A percentile compares a stretch with the other conserved stretches of the same genome.
phyloP scores from a whole-genome alignment of 1,140 invertebrate species.

The Augochlora pura region DNA sequence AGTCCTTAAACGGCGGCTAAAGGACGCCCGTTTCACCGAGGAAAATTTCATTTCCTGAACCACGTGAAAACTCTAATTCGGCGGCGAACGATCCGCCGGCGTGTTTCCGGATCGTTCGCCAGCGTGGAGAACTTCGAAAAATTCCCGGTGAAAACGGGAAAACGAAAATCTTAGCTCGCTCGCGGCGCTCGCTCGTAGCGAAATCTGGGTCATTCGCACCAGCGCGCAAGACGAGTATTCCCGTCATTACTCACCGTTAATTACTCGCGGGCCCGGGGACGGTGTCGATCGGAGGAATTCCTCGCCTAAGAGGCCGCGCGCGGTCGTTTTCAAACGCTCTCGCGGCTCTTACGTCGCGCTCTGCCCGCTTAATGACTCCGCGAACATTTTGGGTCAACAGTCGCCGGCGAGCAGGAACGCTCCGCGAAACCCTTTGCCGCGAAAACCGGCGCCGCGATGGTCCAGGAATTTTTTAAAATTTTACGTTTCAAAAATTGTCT shows the following conservation, averaged over 20 bases:
- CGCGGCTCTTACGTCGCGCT: background rate
- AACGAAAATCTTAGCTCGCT: background rate
- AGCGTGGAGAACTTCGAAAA: background rate
- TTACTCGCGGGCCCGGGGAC: constrained; percentile 21
- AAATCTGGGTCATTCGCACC: constrained; percentile 36
- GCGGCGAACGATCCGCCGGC: too few relatives aligned
- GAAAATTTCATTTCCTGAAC: too few relatives aligned
- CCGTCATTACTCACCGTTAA: constrained; percentile 39
- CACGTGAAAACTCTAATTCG: too few relatives aligned
- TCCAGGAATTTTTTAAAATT: too few relatives aligned
- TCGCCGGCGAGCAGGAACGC: background rate
- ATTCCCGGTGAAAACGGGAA: background rate
- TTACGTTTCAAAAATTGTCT: too few relatives aligned
- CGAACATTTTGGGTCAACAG: background rate
- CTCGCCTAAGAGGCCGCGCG: constrained; percentile 10
- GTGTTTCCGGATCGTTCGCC: too few relatives aligned
- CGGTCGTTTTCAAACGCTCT: constrained; percentile 17
- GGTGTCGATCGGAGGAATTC: constrained; percentile 15
- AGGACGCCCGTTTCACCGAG: too few relatives aligned
- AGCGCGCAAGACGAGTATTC: constrained; percentile 16
- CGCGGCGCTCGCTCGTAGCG: background rate
- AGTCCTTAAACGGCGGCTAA: too few relatives aligned
- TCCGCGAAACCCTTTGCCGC: background rate
- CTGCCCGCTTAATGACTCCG: background rate
- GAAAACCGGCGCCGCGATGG: background rate